Evolutionary conservation across 2,113 vertebrate species (phyloP), one percentile per base, ranked within the genome.

Genomic region (Corythoichthys haematopterus): DNA sequence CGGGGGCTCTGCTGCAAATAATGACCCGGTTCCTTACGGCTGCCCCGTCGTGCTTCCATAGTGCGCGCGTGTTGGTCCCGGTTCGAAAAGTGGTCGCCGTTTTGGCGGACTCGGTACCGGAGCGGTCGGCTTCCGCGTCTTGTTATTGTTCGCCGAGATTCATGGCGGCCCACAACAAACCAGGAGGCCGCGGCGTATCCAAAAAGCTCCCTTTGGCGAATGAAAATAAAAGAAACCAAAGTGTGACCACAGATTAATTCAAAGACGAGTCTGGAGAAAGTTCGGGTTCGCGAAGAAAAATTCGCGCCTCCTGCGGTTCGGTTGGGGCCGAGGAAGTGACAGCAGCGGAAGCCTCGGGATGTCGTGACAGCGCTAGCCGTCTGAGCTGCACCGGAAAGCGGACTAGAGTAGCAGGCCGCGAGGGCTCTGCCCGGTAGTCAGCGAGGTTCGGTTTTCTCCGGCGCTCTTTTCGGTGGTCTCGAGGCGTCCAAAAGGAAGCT

Each of bases 131-230:
- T 28, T 62, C 40, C 60, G 60, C 11, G 20, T 62, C 63, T 65
- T 91, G 89, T 92, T 92, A 91, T 92, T 92, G 90, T 91, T 86
- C 84, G 72, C 75, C 69, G 72, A 73, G 77, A 73, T 86, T 88
- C 87, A 88, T 85, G 88, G 90, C 87, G 83, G 80, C 80, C 68
- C 61, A 88, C 84, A 90, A 89, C 85, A 91, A 89, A 86, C 89
- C 60, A 47, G 20, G 20, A 90, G 92, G 91, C 90, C 91, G 76
- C 85, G 46, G 51, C 74, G 68, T 59, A 60, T 77, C 8, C 20
- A 52, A 57, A 51, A 12, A 70, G 40, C 68, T 63, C 70, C 64
- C 35, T 46, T 3, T 0, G 40, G 40, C 40, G 1, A 8, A 43
- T 28, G 4, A 43, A 40, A 40, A 40, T 40, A 40, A 36, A 66